These are phyloP conservation scores for Rhynchomys soricoides DNA, from an alignment of 2,113 vertebrate genomes.

Conservation along the genomic window DNA sequence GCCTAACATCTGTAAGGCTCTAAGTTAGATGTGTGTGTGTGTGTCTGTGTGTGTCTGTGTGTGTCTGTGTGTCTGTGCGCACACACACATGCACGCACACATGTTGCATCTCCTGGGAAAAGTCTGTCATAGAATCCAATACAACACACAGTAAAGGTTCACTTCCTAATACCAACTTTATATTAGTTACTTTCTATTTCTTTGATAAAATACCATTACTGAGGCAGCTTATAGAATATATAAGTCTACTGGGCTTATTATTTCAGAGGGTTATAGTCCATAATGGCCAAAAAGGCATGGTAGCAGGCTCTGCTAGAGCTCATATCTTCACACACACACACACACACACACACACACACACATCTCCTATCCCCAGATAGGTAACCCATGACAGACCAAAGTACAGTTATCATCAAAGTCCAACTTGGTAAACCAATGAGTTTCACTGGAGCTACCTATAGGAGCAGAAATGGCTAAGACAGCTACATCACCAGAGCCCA, in stretches of 20 bases:
- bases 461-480: background rate
- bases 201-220: background rate
- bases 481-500: background rate
- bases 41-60: too few relatives aligned
- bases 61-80: too few relatives aligned
- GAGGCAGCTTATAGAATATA: background rate
- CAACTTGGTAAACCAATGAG: background rate
- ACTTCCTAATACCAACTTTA: background rate
- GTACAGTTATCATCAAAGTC: background rate
- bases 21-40: too few relatives aligned
- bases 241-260: background rate
- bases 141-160: background rate
- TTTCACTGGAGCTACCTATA: background rate
- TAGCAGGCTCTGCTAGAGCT: background rate
- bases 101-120: background rate
- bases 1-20: background rate
- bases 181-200: background rate
- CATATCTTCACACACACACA: background rate
- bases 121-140: background rate
- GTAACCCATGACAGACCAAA: background rate
- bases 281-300: background rate
- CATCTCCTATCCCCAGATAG: background rate
- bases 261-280: background rate
- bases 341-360: background rate
- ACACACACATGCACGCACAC: background rate